phyloP scores from a whole-genome alignment of 2,797 vertebrate species.

The Monodelphis domestica region DNA sequence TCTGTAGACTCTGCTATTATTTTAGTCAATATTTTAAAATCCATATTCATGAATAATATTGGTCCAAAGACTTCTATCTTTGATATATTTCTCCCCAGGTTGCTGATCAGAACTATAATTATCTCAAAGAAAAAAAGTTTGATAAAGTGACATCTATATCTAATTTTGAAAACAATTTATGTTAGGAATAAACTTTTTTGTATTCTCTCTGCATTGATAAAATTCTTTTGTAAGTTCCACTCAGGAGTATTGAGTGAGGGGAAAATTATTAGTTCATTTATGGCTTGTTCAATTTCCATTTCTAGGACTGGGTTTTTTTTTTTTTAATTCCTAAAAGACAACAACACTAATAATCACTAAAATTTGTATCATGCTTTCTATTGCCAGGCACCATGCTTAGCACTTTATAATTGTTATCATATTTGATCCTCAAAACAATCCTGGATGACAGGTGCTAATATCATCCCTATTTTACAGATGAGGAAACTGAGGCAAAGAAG shows the following conservation, averaged over 20 bases:
- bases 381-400: no score
- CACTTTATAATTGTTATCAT: background rate
- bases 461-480: background rate
- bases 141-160: background rate
- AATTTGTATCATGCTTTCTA: background rate
- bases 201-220: background rate
- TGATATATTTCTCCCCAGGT: background rate
- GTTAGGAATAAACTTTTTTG: background rate
- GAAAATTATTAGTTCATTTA: no score
- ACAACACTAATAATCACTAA: background rate
- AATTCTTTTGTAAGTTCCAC: background rate
- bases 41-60: background rate
- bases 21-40: background rate
- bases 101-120: background rate
- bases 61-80: background rate
- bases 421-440: background rate
- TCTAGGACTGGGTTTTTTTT: no score
- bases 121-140: background rate
- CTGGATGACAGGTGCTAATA: background rate
- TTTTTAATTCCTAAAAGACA: no score
- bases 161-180: background rate
- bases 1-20: background rate
- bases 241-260: background rate
- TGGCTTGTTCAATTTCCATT: no score
- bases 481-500: background rate